Conservation (phyloP, 2,113 vertebrate species). For the Scytalopus superciliaris region DNA sequence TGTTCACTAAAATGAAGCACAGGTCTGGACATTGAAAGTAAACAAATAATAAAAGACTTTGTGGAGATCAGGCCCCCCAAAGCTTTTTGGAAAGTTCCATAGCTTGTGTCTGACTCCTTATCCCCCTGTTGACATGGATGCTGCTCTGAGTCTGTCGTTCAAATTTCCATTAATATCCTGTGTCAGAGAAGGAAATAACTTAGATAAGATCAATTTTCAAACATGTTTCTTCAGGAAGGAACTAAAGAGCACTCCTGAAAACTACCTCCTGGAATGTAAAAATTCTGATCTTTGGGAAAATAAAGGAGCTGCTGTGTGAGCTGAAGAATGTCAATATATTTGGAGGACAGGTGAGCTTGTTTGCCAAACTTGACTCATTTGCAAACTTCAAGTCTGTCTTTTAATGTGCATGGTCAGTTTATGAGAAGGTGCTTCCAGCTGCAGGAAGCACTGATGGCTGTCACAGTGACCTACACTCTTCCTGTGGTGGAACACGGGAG, state of each 20-base stretch:
- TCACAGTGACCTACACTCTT: neutral
- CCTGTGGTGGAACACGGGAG: accelerated
- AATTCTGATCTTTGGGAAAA: constrained; percentile 9
- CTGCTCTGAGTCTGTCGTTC: neutral
- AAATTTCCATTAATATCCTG: neutral
- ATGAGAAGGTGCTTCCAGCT: neutral
- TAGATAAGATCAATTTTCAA: constrained; percentile 39
- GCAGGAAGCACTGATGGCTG: neutral
- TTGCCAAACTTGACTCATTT: neutral
- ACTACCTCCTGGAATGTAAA: neutral
- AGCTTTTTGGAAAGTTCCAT: neutral
- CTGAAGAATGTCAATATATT: neutral
- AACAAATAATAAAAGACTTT: neutral
- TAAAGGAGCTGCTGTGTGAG: neutral
- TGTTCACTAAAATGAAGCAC: neutral
- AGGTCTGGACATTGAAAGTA: neutral
- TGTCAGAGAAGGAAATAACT: constrained; percentile 38
- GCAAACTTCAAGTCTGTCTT: neutral
- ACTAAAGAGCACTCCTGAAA: neutral
- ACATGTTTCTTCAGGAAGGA: constrained; percentile 8
- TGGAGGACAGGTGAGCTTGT: neutral
- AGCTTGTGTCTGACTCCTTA: neutral
- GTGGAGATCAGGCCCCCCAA: neutral
- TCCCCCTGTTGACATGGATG: neutral
- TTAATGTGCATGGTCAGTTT: neutral